Conservation (phyloP, 2,888 invertebrate species). For the Lepetodrilus schrolli region DNA sequence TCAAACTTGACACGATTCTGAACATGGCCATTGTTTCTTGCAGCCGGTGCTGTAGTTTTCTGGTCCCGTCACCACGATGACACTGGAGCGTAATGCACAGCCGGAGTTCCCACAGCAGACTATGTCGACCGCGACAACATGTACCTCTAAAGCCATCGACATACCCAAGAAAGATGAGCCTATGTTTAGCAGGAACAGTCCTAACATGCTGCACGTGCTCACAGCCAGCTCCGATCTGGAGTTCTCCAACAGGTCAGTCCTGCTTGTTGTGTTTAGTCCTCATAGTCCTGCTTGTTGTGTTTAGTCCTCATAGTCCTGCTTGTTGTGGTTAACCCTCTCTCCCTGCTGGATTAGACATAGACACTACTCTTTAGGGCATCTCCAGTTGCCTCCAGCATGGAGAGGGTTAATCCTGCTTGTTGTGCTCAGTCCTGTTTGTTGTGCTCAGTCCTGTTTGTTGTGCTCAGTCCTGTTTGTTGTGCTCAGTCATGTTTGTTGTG, state of each 20-base stretch:
- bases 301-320: conserved; percentile 30
- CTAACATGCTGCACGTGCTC: conserved; percentile 72
- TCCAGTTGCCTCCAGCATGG: too few relatives aligned
- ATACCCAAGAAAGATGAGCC: conserved; percentile 70
- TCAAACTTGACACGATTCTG: too few relatives aligned
- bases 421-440: too few relatives aligned
- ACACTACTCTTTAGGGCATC: too few relatives aligned
- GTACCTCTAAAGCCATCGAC: conserved; percentile 41
- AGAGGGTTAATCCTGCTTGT: too few relatives aligned
- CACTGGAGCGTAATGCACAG: conserved; percentile 65
- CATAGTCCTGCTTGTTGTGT: conserved; percentile 27
- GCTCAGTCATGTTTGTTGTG: too few relatives aligned
- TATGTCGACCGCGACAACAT: conserved; percentile 41
- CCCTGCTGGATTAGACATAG: too few relatives aligned
- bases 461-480: too few relatives aligned
- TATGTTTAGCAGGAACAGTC: conserved; percentile 73
- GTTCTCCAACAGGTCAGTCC: conserved; percentile 72
- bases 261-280: not conserved
- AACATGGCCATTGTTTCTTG: too few relatives aligned
- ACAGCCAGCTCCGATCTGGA: conserved; percentile 73
- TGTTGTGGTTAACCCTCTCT: not conserved
- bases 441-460: too few relatives aligned
- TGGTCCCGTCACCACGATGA: conserved; percentile 57
- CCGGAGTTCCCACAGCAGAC: conserved; percentile 49
- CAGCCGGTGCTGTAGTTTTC: too few relatives aligned